Base-by-base conservation (phyloP, 2,888 invertebrate genomes). In the Tetrapedia diversipes region DNA sequence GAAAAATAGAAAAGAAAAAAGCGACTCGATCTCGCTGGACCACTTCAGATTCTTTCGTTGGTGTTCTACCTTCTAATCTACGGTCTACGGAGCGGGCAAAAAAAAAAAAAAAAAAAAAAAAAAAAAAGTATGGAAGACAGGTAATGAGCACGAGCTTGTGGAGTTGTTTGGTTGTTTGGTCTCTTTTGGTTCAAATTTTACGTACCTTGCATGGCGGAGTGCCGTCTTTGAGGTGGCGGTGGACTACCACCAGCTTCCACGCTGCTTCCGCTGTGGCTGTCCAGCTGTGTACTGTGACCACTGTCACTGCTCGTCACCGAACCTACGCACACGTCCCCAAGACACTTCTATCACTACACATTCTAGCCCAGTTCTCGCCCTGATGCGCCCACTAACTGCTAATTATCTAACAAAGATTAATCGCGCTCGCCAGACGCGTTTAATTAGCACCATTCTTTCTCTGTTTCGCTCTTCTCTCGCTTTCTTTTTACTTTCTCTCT, bases 241-340 rank as follows among this genome's bases (percentile, higher is more conserved):
- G 93, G 92, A 88, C 92, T 92, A 82, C 92, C 92, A 86, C 92
- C 92, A 70, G 93, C 92, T 84, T 92, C 92, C 73, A 92, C 93
- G 81, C 94, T 94, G 92, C 94, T 93, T 87, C 94, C 94, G 87
- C 94, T 94, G 90, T 94, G 94, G 86, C 93, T 93, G 91, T 94
- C 95, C 86, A 94, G 92, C 90, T 95, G 95, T 70, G 96, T 96
- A 88, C 96, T 96, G 93, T 97, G 97, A 89, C 97, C 97, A 90
- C 97, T 97, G 93, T 97, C 98, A 92, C 97, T 97, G 88, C 98
- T 98, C 87, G 97, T 97, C 89, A 97, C 96, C 86, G 98, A 97
- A 92, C 97, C 97, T 91, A 92, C 89, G 86, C 90, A 92, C 88
- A 90, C 87, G 86, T 86, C 86, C 89, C 89, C 88, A 90, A 90